Evolutionary conservation across 2,113 vertebrate species (phyloP), one percentile per base, ranked within the genome.

Genomic region (Antennarius striatus): DNA sequence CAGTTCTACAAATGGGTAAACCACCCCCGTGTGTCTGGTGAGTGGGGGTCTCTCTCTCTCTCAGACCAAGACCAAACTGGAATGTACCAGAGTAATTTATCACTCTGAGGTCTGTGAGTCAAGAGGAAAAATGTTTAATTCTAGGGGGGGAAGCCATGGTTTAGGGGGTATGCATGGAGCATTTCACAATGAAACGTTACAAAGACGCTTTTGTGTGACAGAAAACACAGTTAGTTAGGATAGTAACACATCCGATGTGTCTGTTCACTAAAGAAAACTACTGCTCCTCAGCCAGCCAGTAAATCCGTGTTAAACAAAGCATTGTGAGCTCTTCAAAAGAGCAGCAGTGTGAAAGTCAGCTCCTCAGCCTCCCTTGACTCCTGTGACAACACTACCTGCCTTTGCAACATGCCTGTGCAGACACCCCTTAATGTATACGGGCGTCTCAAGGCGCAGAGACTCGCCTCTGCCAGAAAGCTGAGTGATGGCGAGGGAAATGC

Each of bases 1-100:
- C 88, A 87, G 81, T 85, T 67, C 65, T 80, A 71, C 83, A 86
- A 71, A 90, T 85, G 81, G 66, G 71, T 73, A 77, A 72, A 77
- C 48, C 64, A 69, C 64, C 72, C 68, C 63, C 50, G 56, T 32
- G 63, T 67, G 75, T 81, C 82, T 77, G 68, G 73, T 54, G 66
- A 75, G 79, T 77, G 78, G 79, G 75, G 78, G 73, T 36, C 32
- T 36, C 32, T 36, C 32, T 86, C 73, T 87, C 68, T 56, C 83
- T 47, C n/a, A 69, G 52, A 62, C 42, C 68, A 16, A 69, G 52
- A 62, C 42, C 68, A 16, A 81, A 71, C 60, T 75, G 82, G 86
- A 87, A 91, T 87, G 76, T 65, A 56, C 40, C 64, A 72, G 13
- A 63, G 53, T 73, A 39, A 75, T 82, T 85, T 82, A 80, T 87